Conservation (phyloP, 2,888 invertebrate genomes). For the Catocala sponsa region DNA sequence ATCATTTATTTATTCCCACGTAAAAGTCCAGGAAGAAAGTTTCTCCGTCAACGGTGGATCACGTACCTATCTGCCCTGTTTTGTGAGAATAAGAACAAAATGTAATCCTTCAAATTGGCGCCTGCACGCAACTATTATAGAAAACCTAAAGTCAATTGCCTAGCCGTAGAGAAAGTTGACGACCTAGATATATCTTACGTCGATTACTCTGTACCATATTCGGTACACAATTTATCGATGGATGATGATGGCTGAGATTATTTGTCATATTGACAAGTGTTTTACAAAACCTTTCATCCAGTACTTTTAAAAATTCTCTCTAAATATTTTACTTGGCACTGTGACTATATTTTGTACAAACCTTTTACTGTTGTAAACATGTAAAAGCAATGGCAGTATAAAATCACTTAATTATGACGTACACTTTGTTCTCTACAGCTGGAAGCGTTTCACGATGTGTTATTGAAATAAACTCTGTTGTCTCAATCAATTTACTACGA, state of each 20-base stretch:
- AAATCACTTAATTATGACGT: background rate
- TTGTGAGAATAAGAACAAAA: conserved; percentile 36
- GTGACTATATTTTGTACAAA: background rate
- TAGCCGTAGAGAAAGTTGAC: conserved; percentile 20
- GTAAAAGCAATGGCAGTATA: background rate
- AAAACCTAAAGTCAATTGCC: conserved; percentile 24
- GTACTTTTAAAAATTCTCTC: background rate
- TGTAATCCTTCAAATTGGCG: conserved; percentile 50
- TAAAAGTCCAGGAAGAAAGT: background rate
- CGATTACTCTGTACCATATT: too few relatives aligned
- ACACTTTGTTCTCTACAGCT: background rate
- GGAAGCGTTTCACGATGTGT: background rate
- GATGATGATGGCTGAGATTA: background rate
- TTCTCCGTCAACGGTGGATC: background rate
- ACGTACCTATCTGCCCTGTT: conserved; percentile 6
- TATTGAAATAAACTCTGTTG: background rate
- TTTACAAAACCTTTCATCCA: background rate
- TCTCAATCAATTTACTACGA: background rate
- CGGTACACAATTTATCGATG: background rate
- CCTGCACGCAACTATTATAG: conserved; percentile 26
- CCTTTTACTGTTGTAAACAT: background rate
- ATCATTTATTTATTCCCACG: too few relatives aligned
- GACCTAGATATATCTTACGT: conserved; percentile 21
- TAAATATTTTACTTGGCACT: background rate
- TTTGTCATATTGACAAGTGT: conserved; percentile 3